Evolutionary conservation across 1,140 invertebrate species (phyloP), one percentile per base, ranked within the genome.

Genomic region (Brachionus plicatilis): DNA sequence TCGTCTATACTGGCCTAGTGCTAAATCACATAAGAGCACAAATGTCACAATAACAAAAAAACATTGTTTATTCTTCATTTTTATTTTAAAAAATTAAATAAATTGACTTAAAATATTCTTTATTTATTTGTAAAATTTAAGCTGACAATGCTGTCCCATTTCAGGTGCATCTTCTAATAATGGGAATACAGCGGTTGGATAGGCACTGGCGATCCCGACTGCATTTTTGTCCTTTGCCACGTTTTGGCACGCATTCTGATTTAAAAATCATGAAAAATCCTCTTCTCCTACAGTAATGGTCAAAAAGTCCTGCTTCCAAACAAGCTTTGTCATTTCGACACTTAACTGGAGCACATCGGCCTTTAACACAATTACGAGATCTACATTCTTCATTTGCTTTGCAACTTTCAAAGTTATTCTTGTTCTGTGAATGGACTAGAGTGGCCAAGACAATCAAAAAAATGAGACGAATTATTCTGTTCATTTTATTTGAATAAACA

Each of bases 141-240:
- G 24, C 24, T 50, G 47, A 47, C 27, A 45, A 27, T 50, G 11
- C 12, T 76, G 24, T 24, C 17, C 17, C 4, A 29, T 24, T 76
- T 76, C 43, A 76, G 24, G 72, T 76, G 72, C 72, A 76, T 76
- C 72, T 12, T 76, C 45, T 76, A 11, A 76, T 76, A 24, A 76
- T 27, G 12, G 72, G 72, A 24, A 76, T 50, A 27, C 72, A 76
- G 7, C 43, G 43, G 9, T 47, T 50, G 6, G 72, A 76, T 27
- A 76, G 17, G 50, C 72, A 76, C 50, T 76, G 72, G 5, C 72
- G 43, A 29, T 37, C 33, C 29, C 72, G 43, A 9, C 45, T 76
- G 3, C 72, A 76, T 24, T 50, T 76, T 76, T 76, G 72, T 50
- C 72, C 33, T 7, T 12, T 20, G 27, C 72, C 72, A 76, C 72